Evolutionary conservation across 2,797 vertebrate species (phyloP), one percentile per base, ranked within the genome.

Genomic region (Characodon lateralis): DNA sequence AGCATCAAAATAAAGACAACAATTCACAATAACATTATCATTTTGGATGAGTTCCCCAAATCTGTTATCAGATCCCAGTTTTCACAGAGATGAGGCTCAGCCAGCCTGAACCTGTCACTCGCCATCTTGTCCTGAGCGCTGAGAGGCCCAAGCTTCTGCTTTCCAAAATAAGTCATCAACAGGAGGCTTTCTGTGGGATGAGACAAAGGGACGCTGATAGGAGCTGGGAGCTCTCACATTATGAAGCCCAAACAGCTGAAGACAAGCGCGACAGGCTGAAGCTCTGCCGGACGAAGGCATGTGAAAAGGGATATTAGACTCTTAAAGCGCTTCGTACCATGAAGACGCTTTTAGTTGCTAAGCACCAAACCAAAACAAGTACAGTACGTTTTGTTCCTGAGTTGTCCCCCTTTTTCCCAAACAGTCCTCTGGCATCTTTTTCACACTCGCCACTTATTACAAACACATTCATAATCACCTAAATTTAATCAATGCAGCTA

Each of bases 131-230:
- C 92, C 89, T 71, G 83, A 94, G 92, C 91, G 94, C 88, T 95
- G 94, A 96, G 93, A 95, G 92, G 88, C 12, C 95, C 90, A 82
- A 86, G 90, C 93, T 94, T 93, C 92, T 94, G 85, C 92, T 96
- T 96, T 96, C 95, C 95, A 97, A 96, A 96, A 96, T 96, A 96
- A 94, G 93, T 94, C 91, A 93, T 95, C 92, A 94, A 94, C 93
- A 95, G 92, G 91, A 92, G 88, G 89, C 89, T 88, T 87, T 92
- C 88, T 92, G 90, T 91, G 87, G 87, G 83, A 85, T 73, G 24
- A 82, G 81, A 93, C 92, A 93, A 93, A 91, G 83, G 73, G 81
- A 83, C 87, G 89, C 91, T 86, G 91, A 89, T 93, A 84, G 91
- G 85, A 91, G 91, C 92, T 88, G 88, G 75, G 88, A 88, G 87